These are phyloP conservation scores for Iguana delicatissima DNA, from an alignment of 2,797 vertebrate species.

Conservation along the genomic window DNA sequence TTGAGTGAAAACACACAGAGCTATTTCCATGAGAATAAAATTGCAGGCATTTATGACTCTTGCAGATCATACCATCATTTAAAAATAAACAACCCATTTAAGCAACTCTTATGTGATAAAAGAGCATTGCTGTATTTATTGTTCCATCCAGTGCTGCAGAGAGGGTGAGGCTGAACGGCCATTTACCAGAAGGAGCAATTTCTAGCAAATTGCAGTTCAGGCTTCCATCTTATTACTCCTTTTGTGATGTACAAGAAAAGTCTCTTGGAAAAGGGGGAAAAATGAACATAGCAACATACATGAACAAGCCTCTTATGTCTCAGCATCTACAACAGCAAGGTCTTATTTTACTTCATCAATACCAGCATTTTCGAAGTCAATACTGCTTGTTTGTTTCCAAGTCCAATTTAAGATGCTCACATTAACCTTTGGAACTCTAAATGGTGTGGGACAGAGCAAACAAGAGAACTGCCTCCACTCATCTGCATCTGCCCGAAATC, in stretches of 20 bases:
- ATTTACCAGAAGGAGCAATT: slow-evolving; percentile 66
- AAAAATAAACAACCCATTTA: slow-evolving; percentile 70
- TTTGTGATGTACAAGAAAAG: slow-evolving; percentile 53
- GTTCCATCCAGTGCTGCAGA: slow-evolving; percentile 58
- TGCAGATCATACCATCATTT: slow-evolving; percentile 70
- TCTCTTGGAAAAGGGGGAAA: neutral
- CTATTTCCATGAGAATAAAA: slow-evolving; percentile 73
- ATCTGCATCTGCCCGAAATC: neutral
- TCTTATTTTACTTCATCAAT: neutral
- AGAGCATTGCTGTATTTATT: slow-evolving; percentile 60
- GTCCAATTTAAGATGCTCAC: neutral
- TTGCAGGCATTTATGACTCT: slow-evolving; percentile 66
- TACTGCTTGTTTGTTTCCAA: neutral
- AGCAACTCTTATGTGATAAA: slow-evolving; percentile 65
- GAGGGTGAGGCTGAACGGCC: slow-evolving; percentile 42
- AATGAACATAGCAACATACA: neutral
- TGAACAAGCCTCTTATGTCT: neutral
- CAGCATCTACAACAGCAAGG: neutral
- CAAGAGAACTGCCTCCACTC: neutral
- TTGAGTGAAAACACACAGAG: slow-evolving; percentile 60
- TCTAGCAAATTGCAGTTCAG: slow-evolving; percentile 63
- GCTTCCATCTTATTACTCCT: slow-evolving; percentile 59
- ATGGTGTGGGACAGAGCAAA: too few relatives aligned
- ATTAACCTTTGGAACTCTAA: neutral
- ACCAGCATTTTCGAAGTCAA: neutral